Conservation (phyloP, 2,888 invertebrate genomes). For the Rhopalosiphum nymphaeae region DNA sequence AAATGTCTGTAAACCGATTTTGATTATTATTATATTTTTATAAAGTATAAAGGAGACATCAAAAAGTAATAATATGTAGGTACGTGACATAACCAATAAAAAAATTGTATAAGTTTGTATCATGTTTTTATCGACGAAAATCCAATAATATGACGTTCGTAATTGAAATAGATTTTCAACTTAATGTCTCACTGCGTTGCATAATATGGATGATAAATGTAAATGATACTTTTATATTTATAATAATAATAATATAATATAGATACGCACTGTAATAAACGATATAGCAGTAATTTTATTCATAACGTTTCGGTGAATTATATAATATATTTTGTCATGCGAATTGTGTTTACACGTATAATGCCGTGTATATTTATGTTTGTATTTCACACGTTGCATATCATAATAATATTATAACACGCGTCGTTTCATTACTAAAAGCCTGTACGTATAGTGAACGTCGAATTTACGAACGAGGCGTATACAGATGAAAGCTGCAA, state of each 20-base stretch:
- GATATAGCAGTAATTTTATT: background rate
- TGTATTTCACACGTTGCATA: background rate
- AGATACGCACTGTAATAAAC: background rate
- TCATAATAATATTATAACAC: background rate
- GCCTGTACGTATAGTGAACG: background rate
- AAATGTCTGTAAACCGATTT: too few species aligned
- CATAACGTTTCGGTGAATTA: background rate
- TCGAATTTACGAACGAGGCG: background rate
- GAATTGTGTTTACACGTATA: conserved; percentile 1
- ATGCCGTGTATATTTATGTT: background rate
- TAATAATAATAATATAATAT: background rate
- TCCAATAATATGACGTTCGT: background rate
- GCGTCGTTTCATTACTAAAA: background rate
- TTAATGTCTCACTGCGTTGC: too few species aligned
- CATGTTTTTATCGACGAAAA: background rate
- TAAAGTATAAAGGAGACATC: too few species aligned
- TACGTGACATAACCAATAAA: too few species aligned
- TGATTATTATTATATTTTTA: too few species aligned
- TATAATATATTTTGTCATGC: background rate
- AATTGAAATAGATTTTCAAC: background rate
- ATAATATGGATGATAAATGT: background rate
- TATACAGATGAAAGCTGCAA: background rate
- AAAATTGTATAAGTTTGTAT: background rate
- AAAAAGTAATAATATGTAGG: too few species aligned
- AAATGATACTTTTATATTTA: background rate